Percentiles rank a stretch among this genome's conserved stretches.
Evolutionary conservation across 2,888 invertebrate genomes (phyloP).

Genomic region (Caradrina clavipalpis): DNA sequence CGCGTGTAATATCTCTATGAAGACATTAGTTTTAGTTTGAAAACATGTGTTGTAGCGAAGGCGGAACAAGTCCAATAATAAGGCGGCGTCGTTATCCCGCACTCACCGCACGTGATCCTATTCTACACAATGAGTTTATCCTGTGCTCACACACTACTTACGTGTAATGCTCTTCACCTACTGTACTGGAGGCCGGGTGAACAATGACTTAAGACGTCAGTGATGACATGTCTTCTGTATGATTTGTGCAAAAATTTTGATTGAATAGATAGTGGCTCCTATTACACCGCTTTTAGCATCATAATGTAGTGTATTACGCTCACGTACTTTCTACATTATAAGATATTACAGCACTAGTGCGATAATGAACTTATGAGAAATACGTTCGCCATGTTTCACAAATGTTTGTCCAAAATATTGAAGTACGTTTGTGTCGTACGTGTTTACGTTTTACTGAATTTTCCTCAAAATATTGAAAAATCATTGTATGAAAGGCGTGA

Average conservation of each 20-base stretch:
- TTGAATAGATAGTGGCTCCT: no score
- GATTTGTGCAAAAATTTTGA: neutral
- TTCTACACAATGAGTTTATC: slow-evolving; percentile 64
- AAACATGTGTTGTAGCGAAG: slow-evolving; percentile 50
- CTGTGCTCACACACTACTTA: slow-evolving; percentile 54
- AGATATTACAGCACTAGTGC: no score
- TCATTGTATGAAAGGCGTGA: no score
- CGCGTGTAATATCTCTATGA: slow-evolving; percentile 25
- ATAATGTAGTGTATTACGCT: no score
- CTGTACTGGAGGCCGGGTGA: slow-evolving; percentile 10
- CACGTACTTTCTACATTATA: no score
- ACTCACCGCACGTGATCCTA: slow-evolving; percentile 67
- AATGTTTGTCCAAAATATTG: no score
- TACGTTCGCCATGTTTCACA: no score
- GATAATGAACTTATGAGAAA: no score
- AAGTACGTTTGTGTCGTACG: no score
- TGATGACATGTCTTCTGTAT: slow-evolving; percentile 17
- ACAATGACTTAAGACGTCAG: slow-evolving; percentile 9
- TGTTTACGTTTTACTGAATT: no score
- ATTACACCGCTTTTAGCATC: no score
- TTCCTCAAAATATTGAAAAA: no score
- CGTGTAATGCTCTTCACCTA: slow-evolving; percentile 91
- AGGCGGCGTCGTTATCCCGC: slow-evolving; percentile 48
- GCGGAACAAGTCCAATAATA: slow-evolving; percentile 53
- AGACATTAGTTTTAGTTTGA: slow-evolving; percentile 39